Evolutionary conservation across 2,797 vertebrate genomes (phyloP), one percentile per base, ranked within the genome.

Genomic region (Oreortyx pictus): DNA sequence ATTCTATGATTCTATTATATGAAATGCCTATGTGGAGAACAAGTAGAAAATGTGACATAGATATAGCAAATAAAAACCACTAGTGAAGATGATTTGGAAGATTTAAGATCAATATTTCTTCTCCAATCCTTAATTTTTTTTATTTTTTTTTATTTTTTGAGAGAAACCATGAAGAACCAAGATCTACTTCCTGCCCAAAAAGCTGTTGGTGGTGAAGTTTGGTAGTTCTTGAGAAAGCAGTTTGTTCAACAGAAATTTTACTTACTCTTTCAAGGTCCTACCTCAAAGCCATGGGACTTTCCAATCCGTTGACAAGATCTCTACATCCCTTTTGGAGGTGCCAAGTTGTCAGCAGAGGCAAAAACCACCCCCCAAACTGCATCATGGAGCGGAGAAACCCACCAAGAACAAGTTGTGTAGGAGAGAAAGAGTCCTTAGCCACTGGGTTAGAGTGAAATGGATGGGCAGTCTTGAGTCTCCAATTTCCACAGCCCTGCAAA

Each of bases 361-460:
- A 65, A 73, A 92, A 61, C 23, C 27, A 5, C 3, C 31, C 39
- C 67, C 6, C 25, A 31, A 70, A 57, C 9, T 25, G 19, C 46
- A 1, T 27, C 5, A 1, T 4, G 6, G 24, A n/a, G 62, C 27
- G 25, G 5, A 74, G 12, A 78, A 71, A 66, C 41, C 25, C 86
- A 72, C 31, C 25, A 4, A 49, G 70, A 66, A 41, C 9, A 59
- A 71, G 3, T 19, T 39, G 18, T 3, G 0, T 0, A 39, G 74
- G 17, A 49, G 11, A 50, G 35, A 44, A 76, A 84, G 25, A 19
- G 6, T 16, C 1, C 0, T 47, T 70, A 1, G 0, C 47, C 14
- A 15, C 0, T 0, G 57, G 47, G 46, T 65, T 57, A 64, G 0
- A 0, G 43, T 16, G 60, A 46, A 33, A 60, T 15, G 17, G 25